Evolutionary conservation across 2,113 vertebrate species (phyloP).

Genomic region (Neolamprologus sp.): DNA sequence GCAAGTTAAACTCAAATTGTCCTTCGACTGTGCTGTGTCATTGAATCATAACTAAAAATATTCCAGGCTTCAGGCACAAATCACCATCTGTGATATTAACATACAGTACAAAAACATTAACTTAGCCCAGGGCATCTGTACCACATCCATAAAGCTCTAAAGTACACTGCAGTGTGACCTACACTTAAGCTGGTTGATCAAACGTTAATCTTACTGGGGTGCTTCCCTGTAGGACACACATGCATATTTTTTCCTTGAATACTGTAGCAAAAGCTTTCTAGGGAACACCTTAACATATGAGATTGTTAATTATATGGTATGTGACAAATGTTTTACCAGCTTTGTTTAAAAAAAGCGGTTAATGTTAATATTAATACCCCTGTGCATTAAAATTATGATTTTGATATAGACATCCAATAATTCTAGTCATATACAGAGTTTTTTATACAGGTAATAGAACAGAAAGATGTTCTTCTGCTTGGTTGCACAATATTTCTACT

Average conservation of each 20-base stretch:
- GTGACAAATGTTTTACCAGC: neutral
- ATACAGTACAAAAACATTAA: constrained; percentile 26
- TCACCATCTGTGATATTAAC: constrained; percentile 4
- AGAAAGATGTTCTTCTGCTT: neutral
- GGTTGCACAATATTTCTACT: neutral
- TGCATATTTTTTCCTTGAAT: neutral
- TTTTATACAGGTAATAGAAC: neutral
- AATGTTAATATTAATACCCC: neutral
- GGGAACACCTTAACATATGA: neutral
- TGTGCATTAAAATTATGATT: neutral
- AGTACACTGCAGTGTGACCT: neutral
- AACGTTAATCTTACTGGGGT: neutral
- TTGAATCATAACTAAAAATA: neutral
- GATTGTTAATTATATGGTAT: neutral
- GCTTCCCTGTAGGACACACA: neutral
- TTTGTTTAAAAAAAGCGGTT: neutral
- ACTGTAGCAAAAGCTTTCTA: neutral
- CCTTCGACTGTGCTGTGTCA: neutral
- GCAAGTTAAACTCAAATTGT: neutral
- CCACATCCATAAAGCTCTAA: neutral
- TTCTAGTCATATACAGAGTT: neutral
- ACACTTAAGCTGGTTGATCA: neutral
- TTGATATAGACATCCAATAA: neutral
- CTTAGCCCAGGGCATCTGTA: neutral
- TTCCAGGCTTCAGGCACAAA: constrained; percentile 1